Conservation (phyloP, 1,140 invertebrate species). For the Diachasma alloeum region DNA sequence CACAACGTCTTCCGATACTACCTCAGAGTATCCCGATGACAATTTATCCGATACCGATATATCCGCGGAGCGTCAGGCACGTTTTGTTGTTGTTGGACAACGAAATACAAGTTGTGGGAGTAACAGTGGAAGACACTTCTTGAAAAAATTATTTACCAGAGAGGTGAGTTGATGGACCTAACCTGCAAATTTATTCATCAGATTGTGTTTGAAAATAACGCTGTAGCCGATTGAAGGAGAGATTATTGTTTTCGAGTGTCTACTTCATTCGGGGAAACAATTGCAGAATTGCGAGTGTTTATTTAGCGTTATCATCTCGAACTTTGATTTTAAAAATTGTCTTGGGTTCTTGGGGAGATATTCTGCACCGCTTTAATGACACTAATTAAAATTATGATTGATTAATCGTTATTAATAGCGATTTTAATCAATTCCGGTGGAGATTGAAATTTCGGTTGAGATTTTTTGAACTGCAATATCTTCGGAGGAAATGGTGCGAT, state of each 20-base stretch:
- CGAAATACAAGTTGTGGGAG: conserved; percentile 41
- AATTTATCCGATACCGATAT: conserved; percentile 58
- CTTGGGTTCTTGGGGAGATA: neutral
- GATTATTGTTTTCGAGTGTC: no score
- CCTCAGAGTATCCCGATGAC: conserved; percentile 61
- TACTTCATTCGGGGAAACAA: no score
- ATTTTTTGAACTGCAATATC: neutral
- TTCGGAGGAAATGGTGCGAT: neutral
- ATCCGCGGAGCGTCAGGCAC: conserved; percentile 55
- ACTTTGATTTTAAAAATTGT: no score
- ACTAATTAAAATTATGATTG: neutral
- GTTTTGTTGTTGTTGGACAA: conserved; percentile 55
- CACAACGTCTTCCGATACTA: conserved; percentile 64
- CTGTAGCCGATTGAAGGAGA: no score
- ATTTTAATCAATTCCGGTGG: no score
- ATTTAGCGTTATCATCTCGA: no score
- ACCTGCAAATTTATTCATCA: conserved; percentile 39
- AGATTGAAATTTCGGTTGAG: no score
- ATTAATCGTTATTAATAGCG: neutral
- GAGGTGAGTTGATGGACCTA: conserved; percentile 51
- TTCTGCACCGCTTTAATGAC: neutral
- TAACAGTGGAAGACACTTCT: conserved; percentile 49
- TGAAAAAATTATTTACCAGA: conserved; percentile 57
- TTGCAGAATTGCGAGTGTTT: no score
- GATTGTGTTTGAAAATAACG: neutral